Conservation (phyloP, 2,113 vertebrate species). For the Gasterosteus nipponicus region DNA sequence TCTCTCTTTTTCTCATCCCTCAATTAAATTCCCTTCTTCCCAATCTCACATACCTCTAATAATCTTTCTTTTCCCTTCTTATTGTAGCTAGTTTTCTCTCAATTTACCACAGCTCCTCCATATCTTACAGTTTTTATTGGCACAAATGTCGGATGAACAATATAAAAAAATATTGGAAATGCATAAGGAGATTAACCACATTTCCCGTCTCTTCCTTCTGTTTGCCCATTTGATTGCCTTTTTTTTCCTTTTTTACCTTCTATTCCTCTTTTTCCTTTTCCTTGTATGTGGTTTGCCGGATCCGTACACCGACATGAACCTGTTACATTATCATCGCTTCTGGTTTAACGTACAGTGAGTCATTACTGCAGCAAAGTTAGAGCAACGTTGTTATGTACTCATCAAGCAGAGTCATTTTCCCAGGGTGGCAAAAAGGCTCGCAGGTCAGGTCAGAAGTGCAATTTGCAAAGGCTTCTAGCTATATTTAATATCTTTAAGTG, state of each 20-base stretch:
- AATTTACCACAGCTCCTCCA: conserved; percentile 17
- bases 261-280: background rate
- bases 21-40: conserved; percentile 13
- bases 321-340: conserved; percentile 17
- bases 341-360: conserved; percentile 20
- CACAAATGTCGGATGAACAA: conserved; percentile 63
- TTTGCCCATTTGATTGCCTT: conserved; percentile 48
- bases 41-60: conserved; percentile 9
- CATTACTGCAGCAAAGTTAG: conserved; percentile 41
- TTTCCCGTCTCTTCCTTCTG: conserved; percentile 68
- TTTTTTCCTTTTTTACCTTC: conserved; percentile 21
- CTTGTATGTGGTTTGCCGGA: background rate
- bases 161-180: conserved; percentile 54
- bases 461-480: conserved; percentile 59
- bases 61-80: conserved; percentile 10
- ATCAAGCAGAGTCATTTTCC: conserved; percentile 69
- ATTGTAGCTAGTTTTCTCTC: conserved; percentile 11
- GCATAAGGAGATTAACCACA: conserved; percentile 62
- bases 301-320: background rate
- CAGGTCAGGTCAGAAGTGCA: conserved; percentile 63
- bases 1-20: conserved; percentile 1
- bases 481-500: conserved; percentile 74
- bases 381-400: conserved; percentile 63
- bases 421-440: conserved; percentile 43
- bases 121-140: conserved; percentile 53